A percentile compares a stretch with the other conserved stretches of the same genome.
Evolutionary conservation across 1,140 invertebrate genomes (phyloP).

Genomic region (Atta texana): DNA sequence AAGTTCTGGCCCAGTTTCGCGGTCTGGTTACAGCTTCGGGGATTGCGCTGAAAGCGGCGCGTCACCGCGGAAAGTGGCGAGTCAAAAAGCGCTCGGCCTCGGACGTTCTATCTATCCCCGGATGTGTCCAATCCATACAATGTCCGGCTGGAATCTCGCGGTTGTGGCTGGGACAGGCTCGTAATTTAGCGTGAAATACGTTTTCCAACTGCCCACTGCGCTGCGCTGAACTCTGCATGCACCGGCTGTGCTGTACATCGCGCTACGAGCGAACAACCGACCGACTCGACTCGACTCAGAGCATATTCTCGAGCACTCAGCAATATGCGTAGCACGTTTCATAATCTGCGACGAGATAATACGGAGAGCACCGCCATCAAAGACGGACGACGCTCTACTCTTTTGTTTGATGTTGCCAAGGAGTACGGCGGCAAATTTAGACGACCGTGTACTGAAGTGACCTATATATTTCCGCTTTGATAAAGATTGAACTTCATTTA

Average conservation of each 20-base stretch:
- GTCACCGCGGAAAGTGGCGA: conserved; percentile 35
- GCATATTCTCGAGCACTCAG: conserved; percentile 7
- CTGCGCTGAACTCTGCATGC: background rate
- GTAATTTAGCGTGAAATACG: conserved; percentile 63
- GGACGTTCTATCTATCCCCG: conserved; percentile 53
- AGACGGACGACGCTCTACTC: conserved; percentile 36
- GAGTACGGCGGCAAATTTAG: conserved; percentile 27
- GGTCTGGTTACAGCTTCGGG: background rate
- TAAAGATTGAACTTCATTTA: conserved; percentile 32
- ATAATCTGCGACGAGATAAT: conserved; percentile 59
- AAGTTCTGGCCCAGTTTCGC: conserved; percentile 15
- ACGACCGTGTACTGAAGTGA: conserved; percentile 3
- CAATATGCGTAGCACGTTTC: conserved; percentile 51
- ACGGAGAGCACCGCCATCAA: conserved; percentile 34
- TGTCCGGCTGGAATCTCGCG: conserved; percentile 57
- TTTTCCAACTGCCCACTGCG: conserved; percentile 38
- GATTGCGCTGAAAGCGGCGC: conserved; percentile 12
- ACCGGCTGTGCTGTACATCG: background rate
- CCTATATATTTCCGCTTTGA: conserved; percentile 28
- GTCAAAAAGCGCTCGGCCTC: conserved; percentile 27
- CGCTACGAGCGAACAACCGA: background rate
- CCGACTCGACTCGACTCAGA: background rate
- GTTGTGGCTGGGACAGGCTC: conserved; percentile 57
- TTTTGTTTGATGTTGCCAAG: background rate
- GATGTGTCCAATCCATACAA: conserved; percentile 60